phyloP scores from a whole-genome alignment of 2,888 invertebrate species.

The Tetramorium bicarinatum region DNA sequence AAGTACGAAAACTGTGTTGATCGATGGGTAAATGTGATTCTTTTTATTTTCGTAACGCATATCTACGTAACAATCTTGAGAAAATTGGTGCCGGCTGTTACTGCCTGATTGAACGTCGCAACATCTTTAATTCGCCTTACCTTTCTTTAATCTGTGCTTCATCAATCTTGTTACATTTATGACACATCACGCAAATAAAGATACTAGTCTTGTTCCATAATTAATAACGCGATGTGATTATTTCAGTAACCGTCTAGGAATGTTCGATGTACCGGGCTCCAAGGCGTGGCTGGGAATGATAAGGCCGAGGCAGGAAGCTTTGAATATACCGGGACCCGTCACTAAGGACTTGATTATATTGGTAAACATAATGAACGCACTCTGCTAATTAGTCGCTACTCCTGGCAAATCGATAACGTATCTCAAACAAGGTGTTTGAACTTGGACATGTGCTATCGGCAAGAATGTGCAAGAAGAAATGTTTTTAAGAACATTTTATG shows the following conservation, averaged over 20 bases:
- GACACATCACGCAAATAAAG: neutral
- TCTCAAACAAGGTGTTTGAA: slow-evolving; percentile 65
- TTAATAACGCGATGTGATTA: slow-evolving; percentile 54
- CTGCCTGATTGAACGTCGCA: neutral
- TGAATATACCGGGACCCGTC: slow-evolving; percentile 87
- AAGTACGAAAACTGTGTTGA: slow-evolving; percentile 85
- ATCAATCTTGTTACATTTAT: slow-evolving; percentile 6
- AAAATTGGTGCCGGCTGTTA: neutral
- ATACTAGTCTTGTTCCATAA: slow-evolving; percentile 33
- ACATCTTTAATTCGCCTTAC: neutral
- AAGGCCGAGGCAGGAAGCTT: slow-evolving; percentile 80
- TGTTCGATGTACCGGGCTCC: slow-evolving; percentile 82
- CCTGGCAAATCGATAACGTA: slow-evolving; percentile 66
- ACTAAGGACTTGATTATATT: slow-evolving; percentile 86
- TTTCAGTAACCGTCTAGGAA: slow-evolving; percentile 83
- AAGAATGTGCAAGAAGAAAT: slow-evolving; percentile 13
- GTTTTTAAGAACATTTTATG: neutral
- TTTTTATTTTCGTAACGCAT: neutral
- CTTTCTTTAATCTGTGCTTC: neutral
- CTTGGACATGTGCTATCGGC: slow-evolving; percentile 59
- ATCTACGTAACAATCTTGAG: neutral
- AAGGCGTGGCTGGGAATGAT: slow-evolving; percentile 85
- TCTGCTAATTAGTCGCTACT: slow-evolving; percentile 66
- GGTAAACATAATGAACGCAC: slow-evolving; percentile 81
- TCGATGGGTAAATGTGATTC: slow-evolving; percentile 86